phyloP scores from a whole-genome alignment of 2,113 vertebrate genomes.

The Hemichromis elongatus region DNA sequence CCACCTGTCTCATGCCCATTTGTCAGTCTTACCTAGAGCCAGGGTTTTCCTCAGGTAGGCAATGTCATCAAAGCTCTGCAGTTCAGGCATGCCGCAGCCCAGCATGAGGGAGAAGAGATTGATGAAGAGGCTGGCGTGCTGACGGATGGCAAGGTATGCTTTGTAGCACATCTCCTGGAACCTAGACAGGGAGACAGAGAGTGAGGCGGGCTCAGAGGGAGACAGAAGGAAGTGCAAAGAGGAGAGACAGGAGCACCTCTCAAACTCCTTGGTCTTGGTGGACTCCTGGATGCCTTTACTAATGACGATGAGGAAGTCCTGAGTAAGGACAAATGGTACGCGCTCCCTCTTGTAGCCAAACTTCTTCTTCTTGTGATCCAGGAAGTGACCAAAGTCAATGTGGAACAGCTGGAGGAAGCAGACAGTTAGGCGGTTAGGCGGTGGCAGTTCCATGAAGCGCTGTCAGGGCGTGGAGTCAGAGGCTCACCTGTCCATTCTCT shows the following conservation, averaged over 20 bases:
- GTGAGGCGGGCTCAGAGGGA: neutral
- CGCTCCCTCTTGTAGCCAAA: slow-evolving; percentile 79
- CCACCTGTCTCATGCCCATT: neutral
- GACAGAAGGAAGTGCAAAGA: neutral
- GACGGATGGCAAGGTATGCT: slow-evolving; percentile 88
- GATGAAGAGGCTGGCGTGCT: slow-evolving; percentile 93
- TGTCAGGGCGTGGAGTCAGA: neutral
- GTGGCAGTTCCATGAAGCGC: neutral
- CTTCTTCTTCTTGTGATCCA: slow-evolving; percentile 84
- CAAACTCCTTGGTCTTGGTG: slow-evolving; percentile 78
- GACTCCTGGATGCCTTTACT: slow-evolving; percentile 77
- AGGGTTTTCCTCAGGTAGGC: slow-evolving; percentile 91
- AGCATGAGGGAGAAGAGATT: slow-evolving; percentile 93
- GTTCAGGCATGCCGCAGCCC: slow-evolving; percentile 91
- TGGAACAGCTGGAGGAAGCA: slow-evolving; percentile 68
- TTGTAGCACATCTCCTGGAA: slow-evolving; percentile 97
- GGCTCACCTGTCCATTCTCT: slow-evolving; percentile 75
- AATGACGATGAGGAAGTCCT: slow-evolving; percentile 81
- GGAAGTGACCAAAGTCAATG: slow-evolving; percentile 78
- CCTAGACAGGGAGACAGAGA: slow-evolving; percentile 51
- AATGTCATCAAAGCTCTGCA: slow-evolving; percentile 94
- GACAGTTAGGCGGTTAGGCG: neutral
- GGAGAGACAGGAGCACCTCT: slow-evolving; percentile 63
- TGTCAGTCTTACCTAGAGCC: slow-evolving; percentile 71
- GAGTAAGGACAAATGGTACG: slow-evolving; percentile 76